Percentiles rank a stretch among this genome's conserved stretches.
Conservation (phyloP, 2,888 invertebrate species). For the Rhagonycha lutea region DNA sequence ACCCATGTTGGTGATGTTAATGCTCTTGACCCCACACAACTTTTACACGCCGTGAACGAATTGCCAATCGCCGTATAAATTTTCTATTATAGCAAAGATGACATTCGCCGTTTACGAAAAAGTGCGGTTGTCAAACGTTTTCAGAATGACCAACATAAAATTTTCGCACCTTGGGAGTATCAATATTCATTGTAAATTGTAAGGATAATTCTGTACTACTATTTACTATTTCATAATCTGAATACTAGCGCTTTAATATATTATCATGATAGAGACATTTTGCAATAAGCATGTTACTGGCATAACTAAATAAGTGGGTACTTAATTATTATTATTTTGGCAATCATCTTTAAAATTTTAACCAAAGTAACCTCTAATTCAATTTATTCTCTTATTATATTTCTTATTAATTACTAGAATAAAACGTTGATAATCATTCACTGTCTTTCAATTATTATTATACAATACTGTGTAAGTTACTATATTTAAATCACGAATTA, state of each 20-base stretch:
- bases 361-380: background rate
- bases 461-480: no score
- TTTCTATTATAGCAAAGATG: conserved; percentile 32
- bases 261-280: background rate
- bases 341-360: background rate
- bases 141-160: conserved; percentile 12
- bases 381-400: background rate
- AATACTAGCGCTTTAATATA: no score
- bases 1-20: conserved; percentile 44
- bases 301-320: background rate
- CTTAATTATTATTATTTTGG: background rate
- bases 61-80: conserved; percentile 15
- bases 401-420: no score
- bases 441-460: no score
- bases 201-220: background rate
- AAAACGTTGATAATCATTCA: no score
- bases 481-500: no score
- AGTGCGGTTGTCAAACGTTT: conserved; percentile 10
- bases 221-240: no score
- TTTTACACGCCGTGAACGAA: conserved; percentile 10
- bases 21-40: conserved; percentile 18
- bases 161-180: background rate
- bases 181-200: background rate
- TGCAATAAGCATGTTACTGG: background rate
- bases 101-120: conserved; percentile 31